These are phyloP conservation scores for Pocillopora grandis DNA, from an alignment of 92 coral and sea anemone species.

Conservation along the genomic window DNA sequence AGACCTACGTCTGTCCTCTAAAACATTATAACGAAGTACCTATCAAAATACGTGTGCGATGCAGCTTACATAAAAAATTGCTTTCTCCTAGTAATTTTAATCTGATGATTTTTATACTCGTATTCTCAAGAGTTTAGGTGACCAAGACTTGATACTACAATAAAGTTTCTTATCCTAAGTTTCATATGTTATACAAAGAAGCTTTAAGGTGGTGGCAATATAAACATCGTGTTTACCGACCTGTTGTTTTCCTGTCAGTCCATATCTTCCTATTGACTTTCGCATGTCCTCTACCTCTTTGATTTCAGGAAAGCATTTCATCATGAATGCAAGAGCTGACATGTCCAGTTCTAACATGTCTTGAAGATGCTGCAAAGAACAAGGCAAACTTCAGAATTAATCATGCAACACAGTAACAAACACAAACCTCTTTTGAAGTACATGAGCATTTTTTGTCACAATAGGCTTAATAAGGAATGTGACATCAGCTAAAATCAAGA, in stretches of 20 bases:
- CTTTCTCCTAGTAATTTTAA: too few relatives aligned
- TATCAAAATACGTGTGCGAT: too few relatives aligned
- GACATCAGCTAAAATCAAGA: not conserved
- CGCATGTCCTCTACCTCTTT: constrained; percentile 98
- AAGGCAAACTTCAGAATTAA: not conserved
- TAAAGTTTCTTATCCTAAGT: too few relatives aligned
- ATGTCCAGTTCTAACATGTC: constrained; percentile 97
- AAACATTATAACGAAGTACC: too few relatives aligned
- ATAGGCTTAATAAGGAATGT: not conserved
- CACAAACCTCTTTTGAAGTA: not conserved
- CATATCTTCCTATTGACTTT: constrained; percentile 91
- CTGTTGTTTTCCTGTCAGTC: constrained; percentile 99
- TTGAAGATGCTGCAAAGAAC: constrained; percentile 85
- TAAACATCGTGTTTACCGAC: constrained; percentile 8
- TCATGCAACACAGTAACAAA: not conserved
- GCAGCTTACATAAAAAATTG: too few relatives aligned
- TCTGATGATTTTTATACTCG: too few relatives aligned
- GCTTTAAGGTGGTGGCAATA: too few relatives aligned
- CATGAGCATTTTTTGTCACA: not conserved
- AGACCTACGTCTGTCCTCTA: too few relatives aligned
- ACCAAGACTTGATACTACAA: too few relatives aligned
- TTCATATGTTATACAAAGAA: too few relatives aligned
- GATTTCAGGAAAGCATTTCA: constrained; percentile 90
- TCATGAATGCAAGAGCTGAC: constrained; percentile 91
- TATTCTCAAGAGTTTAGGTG: too few relatives aligned